A percentile compares a stretch with the other conserved stretches of the same genome.
phyloP scores from a whole-genome alignment of 2,113 vertebrate genomes.

The Mesembrinibis cayennensis region DNA sequence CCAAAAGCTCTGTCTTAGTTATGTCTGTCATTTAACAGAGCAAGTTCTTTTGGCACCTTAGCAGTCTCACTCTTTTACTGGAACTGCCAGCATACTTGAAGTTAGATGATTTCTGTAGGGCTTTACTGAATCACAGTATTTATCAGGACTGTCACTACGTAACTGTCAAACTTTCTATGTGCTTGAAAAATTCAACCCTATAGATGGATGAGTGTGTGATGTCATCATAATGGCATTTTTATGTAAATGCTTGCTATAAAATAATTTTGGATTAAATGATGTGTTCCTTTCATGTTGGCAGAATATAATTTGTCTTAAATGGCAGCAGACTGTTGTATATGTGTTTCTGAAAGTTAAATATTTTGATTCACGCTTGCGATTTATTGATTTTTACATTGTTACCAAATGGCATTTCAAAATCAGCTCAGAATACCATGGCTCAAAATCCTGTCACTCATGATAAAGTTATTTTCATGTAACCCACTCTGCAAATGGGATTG shows the following conservation, averaged over 20 bases:
- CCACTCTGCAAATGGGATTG: background rate
- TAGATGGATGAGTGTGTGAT: background rate
- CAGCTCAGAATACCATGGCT: background rate
- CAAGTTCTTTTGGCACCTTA: background rate
- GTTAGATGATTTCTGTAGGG: background rate
- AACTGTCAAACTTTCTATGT: background rate
- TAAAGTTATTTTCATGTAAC: background rate
- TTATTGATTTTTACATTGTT: constrained; percentile 51
- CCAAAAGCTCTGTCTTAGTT: background rate
- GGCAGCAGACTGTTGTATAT: constrained; percentile 15
- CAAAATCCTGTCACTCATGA: background rate
- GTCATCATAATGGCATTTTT: background rate
- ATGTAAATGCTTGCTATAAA: constrained; percentile 34
- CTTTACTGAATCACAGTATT: background rate
- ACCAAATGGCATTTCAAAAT: constrained; percentile 15
- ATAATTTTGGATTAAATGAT: constrained; percentile 44
- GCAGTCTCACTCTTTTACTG: background rate
- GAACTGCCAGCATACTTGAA: background rate
- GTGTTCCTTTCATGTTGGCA: constrained; percentile 21
- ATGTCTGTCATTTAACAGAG: background rate
- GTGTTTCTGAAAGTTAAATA: constrained; percentile 37
- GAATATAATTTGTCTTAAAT: background rate
- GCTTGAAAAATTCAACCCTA: background rate
- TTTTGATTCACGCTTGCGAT: background rate
- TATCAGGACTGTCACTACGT: background rate